Conservation (phyloP, 2,113 vertebrate genomes). For the Sinocyclocheilus anshuiensis region DNA sequence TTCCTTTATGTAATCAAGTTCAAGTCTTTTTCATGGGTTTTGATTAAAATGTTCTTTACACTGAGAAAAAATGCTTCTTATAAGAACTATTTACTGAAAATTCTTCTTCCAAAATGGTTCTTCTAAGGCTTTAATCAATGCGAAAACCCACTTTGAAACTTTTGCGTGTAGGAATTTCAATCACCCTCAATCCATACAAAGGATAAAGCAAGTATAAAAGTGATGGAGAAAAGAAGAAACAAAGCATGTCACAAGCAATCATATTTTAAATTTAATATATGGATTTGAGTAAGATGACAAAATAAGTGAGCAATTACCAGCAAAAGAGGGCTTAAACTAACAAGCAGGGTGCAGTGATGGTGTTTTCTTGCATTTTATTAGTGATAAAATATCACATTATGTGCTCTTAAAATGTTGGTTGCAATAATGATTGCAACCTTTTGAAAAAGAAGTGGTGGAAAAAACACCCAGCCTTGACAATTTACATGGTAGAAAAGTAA, state of each 20-base stretch:
- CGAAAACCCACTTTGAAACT: no score
- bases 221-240: background rate
- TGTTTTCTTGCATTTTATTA: background rate
- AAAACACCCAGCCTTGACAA: background rate
- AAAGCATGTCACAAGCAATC: background rate
- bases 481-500: background rate
- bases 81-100: background rate
- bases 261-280: background rate
- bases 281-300: background rate
- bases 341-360: background rate
- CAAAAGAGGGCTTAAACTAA: background rate
- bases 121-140: no score
- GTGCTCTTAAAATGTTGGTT: background rate
- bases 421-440: background rate
- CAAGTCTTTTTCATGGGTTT: background rate
- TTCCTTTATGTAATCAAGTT: no score
- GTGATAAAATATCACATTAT: background rate
- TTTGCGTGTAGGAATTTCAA: background rate
- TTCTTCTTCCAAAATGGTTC: background rate
- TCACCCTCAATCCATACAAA: background rate
- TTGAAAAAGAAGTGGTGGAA: background rate
- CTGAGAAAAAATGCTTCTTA: background rate
- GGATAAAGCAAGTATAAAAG: background rate
- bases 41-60: background rate
- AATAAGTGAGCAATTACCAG: background rate